Evolutionary conservation across 2,113 vertebrate genomes (phyloP), one percentile per base, ranked within the genome.

Genomic region (Pampusana beccarii): DNA sequence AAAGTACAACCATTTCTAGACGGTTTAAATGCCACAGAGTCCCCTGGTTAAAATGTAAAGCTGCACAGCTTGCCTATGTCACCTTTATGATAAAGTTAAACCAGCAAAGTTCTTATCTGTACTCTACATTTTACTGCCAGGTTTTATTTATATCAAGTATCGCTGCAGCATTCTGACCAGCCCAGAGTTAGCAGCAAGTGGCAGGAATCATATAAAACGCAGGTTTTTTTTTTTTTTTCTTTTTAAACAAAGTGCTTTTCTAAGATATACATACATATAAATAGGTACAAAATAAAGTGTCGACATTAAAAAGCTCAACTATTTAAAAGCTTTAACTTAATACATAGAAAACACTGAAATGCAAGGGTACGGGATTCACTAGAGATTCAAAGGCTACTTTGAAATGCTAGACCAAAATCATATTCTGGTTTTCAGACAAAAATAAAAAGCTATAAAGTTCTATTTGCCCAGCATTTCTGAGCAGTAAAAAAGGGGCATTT

Each of bases 1-100:
- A 98, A 99, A 99, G 98, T 98, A 98, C 99, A 98, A 99, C 99
- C 98, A 98, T 98, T 98, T 99, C 99, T 99, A 98, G 98, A 99
- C 99, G 98, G 97, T 99, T 99, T 98, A 98, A 99, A 99, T 99
- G 99, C 99, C 99, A 99, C 99, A 99, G 99, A 99, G 99, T 99
- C 99, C 99, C 98, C 98, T 98, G 98, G 99, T 99, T 99, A 99
- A 98, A 99, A 98, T 98, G 98, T 99, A 99, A 99, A 99, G 99
- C 98, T 99, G 99, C 99, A 99, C 99, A 99, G 99, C 99, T 99
- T 98, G 98, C 99, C 97, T 99, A 98, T 98, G 97, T 98, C 98
- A 98, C 97, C 98, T 98, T 98, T 98, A 98, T 86, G 95, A 96
- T 98, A 98, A 98, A 98, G 97, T 98, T 97, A 98, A 98, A 98